Percentiles rank a stretch among this genome's conserved stretches.
Conservation (phyloP, 2,888 invertebrate species). For the Digitonthophagus gazella region DNA sequence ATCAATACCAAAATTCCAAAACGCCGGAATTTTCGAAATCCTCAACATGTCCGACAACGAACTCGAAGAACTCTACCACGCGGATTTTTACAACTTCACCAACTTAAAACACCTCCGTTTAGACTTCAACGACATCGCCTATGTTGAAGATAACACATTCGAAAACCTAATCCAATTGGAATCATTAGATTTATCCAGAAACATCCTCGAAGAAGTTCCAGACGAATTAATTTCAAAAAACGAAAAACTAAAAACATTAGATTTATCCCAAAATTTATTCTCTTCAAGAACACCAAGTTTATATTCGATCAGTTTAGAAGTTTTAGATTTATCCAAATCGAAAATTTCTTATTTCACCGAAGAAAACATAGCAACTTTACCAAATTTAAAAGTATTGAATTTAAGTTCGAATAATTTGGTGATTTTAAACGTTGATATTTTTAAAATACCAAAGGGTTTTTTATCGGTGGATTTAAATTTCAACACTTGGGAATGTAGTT, state of each 20-base stretch:
- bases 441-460: constrained; percentile 31
- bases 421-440: constrained; percentile 37
- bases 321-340: constrained; percentile 42
- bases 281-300: constrained; percentile 40
- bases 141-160: constrained; percentile 42
- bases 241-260: constrained; percentile 40
- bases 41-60: constrained; percentile 46
- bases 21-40: constrained; percentile 38
- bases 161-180: constrained; percentile 41
- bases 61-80: constrained; percentile 38
- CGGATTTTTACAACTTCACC: constrained; percentile 40
- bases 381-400: constrained; percentile 42
- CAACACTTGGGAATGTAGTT: constrained; percentile 44
- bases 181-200: constrained; percentile 45
- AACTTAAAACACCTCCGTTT: constrained; percentile 43
- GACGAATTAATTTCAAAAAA: constrained; percentile 40
- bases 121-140: constrained; percentile 41
- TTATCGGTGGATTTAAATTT: constrained; percentile 39
- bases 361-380: constrained; percentile 39
- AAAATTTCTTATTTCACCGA: constrained; percentile 40
- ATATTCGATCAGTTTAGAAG: constrained; percentile 41
- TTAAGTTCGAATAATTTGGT: constrained; percentile 45
- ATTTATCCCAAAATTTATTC: constrained; percentile 45
- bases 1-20: constrained; percentile 41
- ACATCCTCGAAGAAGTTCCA: constrained; percentile 41